These are phyloP conservation scores for Pachyrhynchus sulphureomaculatus DNA, from an alignment of 1,140 invertebrate species.

Conservation along the genomic window DNA sequence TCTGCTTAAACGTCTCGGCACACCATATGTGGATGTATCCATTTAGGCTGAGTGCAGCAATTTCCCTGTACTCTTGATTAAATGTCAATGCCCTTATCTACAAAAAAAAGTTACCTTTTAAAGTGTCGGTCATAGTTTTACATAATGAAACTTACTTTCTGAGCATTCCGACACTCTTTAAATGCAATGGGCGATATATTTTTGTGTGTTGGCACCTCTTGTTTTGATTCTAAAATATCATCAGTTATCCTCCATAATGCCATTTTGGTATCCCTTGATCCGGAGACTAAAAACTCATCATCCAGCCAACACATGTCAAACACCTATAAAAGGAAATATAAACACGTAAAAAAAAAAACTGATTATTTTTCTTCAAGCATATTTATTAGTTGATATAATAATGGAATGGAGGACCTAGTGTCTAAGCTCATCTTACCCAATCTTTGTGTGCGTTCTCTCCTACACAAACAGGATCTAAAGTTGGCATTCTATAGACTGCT, in stretches of 20 bases:
- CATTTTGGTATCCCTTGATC: slow-evolving; percentile 86
- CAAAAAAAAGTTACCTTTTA: slow-evolving; percentile 49
- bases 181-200: slow-evolving; percentile 69
- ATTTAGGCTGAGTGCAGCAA: slow-evolving; percentile 90
- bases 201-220: slow-evolving; percentile 58
- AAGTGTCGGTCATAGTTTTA: too few relatives aligned
- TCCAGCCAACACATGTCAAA: slow-evolving; percentile 96
- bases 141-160: slow-evolving; percentile 49
- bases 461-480: slow-evolving; percentile 91
- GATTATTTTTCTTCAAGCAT: too few relatives aligned
- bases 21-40: slow-evolving; percentile 92
- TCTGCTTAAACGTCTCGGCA: slow-evolving; percentile 82
- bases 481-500: slow-evolving; percentile 89
- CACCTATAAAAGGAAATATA: slow-evolving; percentile 47
- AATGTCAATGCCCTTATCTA: slow-evolving; percentile 87
- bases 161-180: slow-evolving; percentile 70
- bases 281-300: slow-evolving; percentile 92
- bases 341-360: background rate
- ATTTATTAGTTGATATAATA: too few relatives aligned
- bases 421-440: slow-evolving; percentile 67
- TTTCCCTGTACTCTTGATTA: slow-evolving; percentile 81
- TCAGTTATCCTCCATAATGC: slow-evolving; percentile 73
- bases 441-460: slow-evolving; percentile 90
- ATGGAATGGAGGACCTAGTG: too few relatives aligned
- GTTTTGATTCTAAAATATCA: slow-evolving; percentile 50